A percentile compares a stretch with the other conserved stretches of the same genome.
Evolutionary conservation across 2,113 vertebrate genomes (phyloP).

Genomic region (Elephantulus edwardii): DNA sequence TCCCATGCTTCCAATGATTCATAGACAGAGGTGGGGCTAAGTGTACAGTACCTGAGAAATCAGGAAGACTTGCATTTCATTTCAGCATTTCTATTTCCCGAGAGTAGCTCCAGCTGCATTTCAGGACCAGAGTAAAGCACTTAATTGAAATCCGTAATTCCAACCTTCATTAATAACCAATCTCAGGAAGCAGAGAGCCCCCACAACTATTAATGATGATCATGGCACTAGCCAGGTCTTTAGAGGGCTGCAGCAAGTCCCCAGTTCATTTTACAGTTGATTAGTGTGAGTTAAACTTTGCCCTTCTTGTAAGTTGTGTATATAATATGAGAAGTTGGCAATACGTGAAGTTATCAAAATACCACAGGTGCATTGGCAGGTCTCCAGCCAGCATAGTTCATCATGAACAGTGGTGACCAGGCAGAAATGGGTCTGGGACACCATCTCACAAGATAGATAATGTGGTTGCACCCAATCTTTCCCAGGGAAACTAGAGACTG

Average conservation of each 20-base stretch:
- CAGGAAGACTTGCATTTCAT: conserved; percentile 43
- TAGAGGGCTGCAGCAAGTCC: conserved; percentile 65
- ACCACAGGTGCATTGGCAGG: conserved; percentile 67
- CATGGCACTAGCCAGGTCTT: conserved; percentile 68
- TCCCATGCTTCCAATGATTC: not conserved
- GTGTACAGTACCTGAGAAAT: not conserved
- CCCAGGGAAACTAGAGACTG: not conserved
- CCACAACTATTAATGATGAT: conserved; percentile 73
- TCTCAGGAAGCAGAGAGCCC: conserved; percentile 77
- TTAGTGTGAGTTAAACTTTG: conserved; percentile 85
- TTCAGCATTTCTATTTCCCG: conserved; percentile 82
- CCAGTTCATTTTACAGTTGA: conserved; percentile 82
- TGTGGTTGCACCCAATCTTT: conserved; percentile 7
- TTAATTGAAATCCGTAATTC: conserved; percentile 86
- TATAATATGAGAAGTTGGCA: conserved; percentile 73
- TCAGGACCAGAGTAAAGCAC: conserved; percentile 73
- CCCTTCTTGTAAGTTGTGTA: conserved; percentile 77
- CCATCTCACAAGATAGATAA: conserved; percentile 55
- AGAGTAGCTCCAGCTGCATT: conserved; percentile 75
- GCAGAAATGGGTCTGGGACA: conserved; percentile 42
- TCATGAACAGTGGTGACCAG: conserved; percentile 64
- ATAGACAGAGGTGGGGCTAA: not conserved
- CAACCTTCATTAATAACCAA: conserved; percentile 83
- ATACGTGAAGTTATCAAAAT: conserved; percentile 79
- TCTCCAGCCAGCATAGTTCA: conserved; percentile 55